Base-by-base conservation (phyloP, 2,113 vertebrate species). In the Thamnaconus septentrionalis region DNA sequence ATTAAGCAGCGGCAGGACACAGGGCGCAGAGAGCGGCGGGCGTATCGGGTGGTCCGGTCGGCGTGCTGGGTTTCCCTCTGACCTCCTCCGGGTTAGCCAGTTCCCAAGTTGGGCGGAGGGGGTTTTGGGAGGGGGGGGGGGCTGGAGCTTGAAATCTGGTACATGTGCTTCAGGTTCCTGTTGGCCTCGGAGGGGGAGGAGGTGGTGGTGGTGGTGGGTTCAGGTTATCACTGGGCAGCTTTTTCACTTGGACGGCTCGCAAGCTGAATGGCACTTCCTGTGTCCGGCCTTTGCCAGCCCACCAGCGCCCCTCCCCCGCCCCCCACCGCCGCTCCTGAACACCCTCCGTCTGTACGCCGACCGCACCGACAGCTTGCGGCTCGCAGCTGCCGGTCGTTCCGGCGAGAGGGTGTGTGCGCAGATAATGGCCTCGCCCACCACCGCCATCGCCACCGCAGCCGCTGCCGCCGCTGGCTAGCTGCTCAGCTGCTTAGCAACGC, bases 21-120 rank as follows among this genome's bases (percentile, higher is more conserved):
- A 78, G 71, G 83, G 59, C 59, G 81, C 63, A 59, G 76, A 75
- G 81, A 77, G 79, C 49, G 51, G 76, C 3, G 40, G 67, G 66
- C 83, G 76, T 91, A 91, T 92, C 90, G 88, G 86, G 85, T 90
- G 87, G 84, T 90, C 85, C 70, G 73, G 73, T 60, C 62, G 77
- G 70, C 69, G 87, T 86, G 81, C 85, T 84, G 61, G 75, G 83
- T 87, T 91, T 91, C 88, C 73, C 75, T 66, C 75, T 85, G 76
- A 81, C 88, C 72, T 89, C 85, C 71, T 73, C 56, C 71, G 70
- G 90, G 91, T 92, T 88, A 89, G 90, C 74, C 69, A 66, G 89
- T 91, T 92, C 90, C 91, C 88, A 91, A 90, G 90, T 91, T 84
- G 78, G 88, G 18, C 18, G 2, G 18, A 31, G 18, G 18, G 18